Evolutionary conservation across 1,140 invertebrate genomes (phyloP).

Genomic region (Latrodectus geometricus): DNA sequence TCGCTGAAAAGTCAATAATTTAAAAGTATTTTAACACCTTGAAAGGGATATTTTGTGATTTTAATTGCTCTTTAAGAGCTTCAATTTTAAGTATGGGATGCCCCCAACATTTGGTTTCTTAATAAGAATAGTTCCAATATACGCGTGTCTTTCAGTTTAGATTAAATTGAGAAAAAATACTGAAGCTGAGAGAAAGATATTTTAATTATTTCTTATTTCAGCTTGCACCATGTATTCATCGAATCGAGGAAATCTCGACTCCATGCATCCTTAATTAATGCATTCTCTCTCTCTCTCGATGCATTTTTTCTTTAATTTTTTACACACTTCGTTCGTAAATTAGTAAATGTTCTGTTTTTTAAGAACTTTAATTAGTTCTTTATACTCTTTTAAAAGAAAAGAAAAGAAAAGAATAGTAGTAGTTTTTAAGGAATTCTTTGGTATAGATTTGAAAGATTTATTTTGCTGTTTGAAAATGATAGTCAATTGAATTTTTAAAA

Average conservation of each 20-base stretch:
- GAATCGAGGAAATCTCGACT: not conserved
- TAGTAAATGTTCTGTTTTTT: not conserved
- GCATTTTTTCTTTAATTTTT: not conserved
- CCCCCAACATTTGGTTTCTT: not conserved
- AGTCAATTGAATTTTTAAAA: not conserved
- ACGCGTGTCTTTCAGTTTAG: not conserved
- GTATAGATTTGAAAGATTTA: not conserved
- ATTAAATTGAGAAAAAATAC: not conserved
- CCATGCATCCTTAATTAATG: not conserved
- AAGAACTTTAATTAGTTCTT: slow-evolving; percentile 2
- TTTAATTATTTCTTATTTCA: not conserved
- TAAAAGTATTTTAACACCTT: too few relatives aligned
- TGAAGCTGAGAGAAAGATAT: not conserved
- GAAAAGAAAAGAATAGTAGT: not conserved
- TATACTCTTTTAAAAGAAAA: not conserved
- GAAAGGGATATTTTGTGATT: not conserved
- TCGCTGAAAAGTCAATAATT: too few relatives aligned
- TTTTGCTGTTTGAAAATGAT: not conserved
- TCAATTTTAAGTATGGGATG: not conserved
- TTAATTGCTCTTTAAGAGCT: not conserved
- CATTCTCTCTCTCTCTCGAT: not conserved
- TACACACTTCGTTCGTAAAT: not conserved
- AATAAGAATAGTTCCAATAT: not conserved
- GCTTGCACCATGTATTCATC: not conserved
- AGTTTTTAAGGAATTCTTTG: not conserved